Base-by-base conservation (phyloP, 2,797 vertebrate species). In the Pipistrellus nathusii region DNA sequence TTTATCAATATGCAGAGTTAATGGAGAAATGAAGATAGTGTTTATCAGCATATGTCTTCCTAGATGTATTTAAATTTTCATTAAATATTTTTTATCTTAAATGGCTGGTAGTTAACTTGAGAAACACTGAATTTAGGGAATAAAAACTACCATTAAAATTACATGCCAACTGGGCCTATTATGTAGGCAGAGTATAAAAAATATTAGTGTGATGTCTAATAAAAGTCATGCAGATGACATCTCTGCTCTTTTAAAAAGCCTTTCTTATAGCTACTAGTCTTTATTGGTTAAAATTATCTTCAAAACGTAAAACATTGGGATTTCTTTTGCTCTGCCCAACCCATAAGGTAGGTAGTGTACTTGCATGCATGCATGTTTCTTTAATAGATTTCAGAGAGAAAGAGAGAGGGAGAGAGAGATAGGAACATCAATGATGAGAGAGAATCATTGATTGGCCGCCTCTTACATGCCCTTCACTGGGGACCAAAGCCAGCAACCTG, bases 61-160 rank as follows among this genome's bases (percentile, higher is more conserved):
- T 25, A 76, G 8, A 25, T 87, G 15, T 38, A 68, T n/a, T 69
- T 57, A 44, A 30, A 62, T 71, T 88, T 90, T 55, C 76, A 95
- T 66, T 71, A 84, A 80, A 64, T 86, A 75, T 77, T 72, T 91
- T 91, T 73, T 7, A 73, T 82, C 17, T 93, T 72, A 84, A 81
- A 62, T 35, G 30, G n/a, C 10, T 73, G 57, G 53, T 51, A 72
- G 8, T 81, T 68, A 7, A 90, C 20, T 59, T 51, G 21, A 71
- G 32, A 81, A 89, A 85, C 11, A 87, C 0, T n/a, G 23, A 48
- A 77, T 1, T 83, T 57, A 59, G 30, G 12, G 14, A 90, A 80
- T 71, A 12, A 41, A 89, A 81, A 66, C 5, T 71, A 53, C 1
- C 20, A 55, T 84, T 88, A 27, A 88, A 32, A 68, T 32, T 20